Base-by-base conservation (phyloP, 2,888 invertebrate species). In the Piscicola geometra region DNA sequence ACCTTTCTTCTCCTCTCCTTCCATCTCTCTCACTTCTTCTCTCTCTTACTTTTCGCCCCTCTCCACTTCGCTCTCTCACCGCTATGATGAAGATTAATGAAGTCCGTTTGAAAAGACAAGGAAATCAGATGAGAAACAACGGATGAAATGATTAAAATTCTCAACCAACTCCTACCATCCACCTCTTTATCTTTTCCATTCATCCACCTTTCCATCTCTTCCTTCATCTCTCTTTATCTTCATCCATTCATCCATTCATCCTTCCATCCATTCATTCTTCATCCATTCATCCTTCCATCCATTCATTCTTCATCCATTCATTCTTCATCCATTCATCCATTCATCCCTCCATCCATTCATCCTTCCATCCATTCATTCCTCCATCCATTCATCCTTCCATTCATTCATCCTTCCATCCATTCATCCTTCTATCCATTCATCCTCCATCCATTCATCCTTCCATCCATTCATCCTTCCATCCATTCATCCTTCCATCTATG, bases 101-200 rank as follows among this genome's bases (percentile, higher is more conserved):
- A 5, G 60, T 56, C 21, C 60, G 60, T 56, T 56, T 56, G 60
- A 56, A 56, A 56, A 56, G 60, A 56, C 60, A 56, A 56, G 60
- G 60, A 56, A 56, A 56, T 56, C 60, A 56, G 60, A 56, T n/a
- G 60, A 56, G 60, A 56, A 56, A 56, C 60, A 56, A 56, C 60
- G 60, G 60, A 56, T 56, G 60, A 25, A 56, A 56, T 56, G 60
- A 56, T 56, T 56, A 56, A 56, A 56, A 56, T 56, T 56, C 60
- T 56, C 60, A 56, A 56, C 60, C 60, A 56, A 56, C n/a, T n/a
- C 60, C n/a, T 5, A 25, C n/a, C 60, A 5, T 56, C 60, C 36
- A 5, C 5, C 21, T 33, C 30, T 28, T 15, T 28, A 41, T 41
- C 41, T 28, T 28, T 67, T n/a, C 25, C 35, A 67, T 30, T 15